Conservation (phyloP, 2,888 invertebrate genomes). For the Limenitis camilla region DNA sequence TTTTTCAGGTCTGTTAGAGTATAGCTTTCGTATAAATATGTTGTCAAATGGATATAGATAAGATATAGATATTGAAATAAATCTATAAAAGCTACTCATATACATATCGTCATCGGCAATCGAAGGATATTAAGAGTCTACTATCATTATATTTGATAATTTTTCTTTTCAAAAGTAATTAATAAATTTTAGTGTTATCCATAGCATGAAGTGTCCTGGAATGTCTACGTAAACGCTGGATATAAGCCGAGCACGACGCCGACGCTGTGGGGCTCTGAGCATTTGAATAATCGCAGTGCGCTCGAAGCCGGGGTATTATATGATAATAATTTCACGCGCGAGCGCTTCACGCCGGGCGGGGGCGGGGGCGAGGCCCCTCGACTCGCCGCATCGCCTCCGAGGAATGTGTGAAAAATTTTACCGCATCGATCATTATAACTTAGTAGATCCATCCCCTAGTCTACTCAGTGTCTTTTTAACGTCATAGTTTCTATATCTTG, state of each 20-base stretch:
- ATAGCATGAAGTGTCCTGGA: slow-evolving; percentile 50
- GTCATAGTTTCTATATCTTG: slow-evolving; percentile 37
- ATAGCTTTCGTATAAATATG: too few relatives aligned
- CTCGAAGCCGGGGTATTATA: slow-evolving; percentile 62
- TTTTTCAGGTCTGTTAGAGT: too few relatives aligned
- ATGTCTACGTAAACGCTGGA: slow-evolving; percentile 42
- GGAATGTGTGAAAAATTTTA: slow-evolving; percentile 66
- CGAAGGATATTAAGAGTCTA: too few relatives aligned
- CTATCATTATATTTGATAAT: too few relatives aligned
- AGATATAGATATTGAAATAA: too few relatives aligned
- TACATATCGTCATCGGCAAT: too few relatives aligned
- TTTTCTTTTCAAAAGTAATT: slow-evolving; percentile 31
- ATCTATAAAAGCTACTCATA: too few relatives aligned
- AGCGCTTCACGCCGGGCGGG: slow-evolving; percentile 44
- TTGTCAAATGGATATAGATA: too few relatives aligned
- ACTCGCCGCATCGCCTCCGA: slow-evolving; percentile 38
- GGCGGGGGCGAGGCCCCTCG: slow-evolving; percentile 34
- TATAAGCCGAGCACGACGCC: slow-evolving; percentile 32
- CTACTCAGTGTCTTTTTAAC: slow-evolving; percentile 26
- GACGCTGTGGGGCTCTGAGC: slow-evolving; percentile 46
- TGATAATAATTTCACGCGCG: slow-evolving; percentile 73
- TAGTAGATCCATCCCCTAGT: slow-evolving; percentile 29
- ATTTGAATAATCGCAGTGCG: slow-evolving; percentile 70
- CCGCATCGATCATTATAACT: slow-evolving; percentile 35
- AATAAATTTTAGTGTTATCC: slow-evolving; percentile 60